phyloP scores from a whole-genome alignment of 2,888 invertebrate species.

The Dendrolimus pini region DNA sequence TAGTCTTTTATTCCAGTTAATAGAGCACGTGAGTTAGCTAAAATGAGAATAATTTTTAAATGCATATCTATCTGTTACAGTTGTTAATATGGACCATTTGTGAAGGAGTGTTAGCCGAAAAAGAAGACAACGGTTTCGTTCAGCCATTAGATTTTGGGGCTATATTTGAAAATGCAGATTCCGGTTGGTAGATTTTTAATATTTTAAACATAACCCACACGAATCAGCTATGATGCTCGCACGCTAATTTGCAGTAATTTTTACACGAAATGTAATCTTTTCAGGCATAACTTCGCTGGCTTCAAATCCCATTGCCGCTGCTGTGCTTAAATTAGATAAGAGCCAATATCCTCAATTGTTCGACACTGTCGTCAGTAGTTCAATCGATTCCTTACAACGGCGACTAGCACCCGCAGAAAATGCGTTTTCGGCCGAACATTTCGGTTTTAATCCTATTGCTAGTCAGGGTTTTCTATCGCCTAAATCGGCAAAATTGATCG shows the following conservation, averaged over 20 bases:
- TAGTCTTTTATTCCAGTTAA: conserved; percentile 30
- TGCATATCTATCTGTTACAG: conserved; percentile 40
- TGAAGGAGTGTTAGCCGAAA: conserved; percentile 47
- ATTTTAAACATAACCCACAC: neutral
- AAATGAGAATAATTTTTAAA: conserved; percentile 7
- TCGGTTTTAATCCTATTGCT: conserved; percentile 68
- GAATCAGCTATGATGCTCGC: conserved; percentile 6
- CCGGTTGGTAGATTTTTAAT: conserved; percentile 35
- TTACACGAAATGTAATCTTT: conserved; percentile 17
- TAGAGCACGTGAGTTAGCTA: conserved; percentile 3
- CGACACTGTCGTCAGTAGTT: conserved; percentile 68
- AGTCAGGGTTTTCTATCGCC: conserved; percentile 57
- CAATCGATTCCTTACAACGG: conserved; percentile 60
- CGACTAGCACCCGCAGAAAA: conserved; percentile 55
- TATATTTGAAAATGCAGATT: conserved; percentile 63
- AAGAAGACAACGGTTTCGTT: conserved; percentile 62
- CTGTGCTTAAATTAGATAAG: conserved; percentile 63
- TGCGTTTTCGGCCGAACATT: conserved; percentile 58
- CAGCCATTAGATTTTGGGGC: conserved; percentile 74
- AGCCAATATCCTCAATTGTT: conserved; percentile 63
- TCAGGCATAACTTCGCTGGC: conserved; percentile 64
- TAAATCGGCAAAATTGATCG: conserved; percentile 48
- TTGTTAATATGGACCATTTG: conserved; percentile 60
- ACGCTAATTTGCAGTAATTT: conserved; percentile 4
- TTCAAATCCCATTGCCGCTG: conserved; percentile 60